Evolutionary conservation across 2,113 vertebrate genomes (phyloP).

Genomic region (Rhegmatorhina hoffmannsi): DNA sequence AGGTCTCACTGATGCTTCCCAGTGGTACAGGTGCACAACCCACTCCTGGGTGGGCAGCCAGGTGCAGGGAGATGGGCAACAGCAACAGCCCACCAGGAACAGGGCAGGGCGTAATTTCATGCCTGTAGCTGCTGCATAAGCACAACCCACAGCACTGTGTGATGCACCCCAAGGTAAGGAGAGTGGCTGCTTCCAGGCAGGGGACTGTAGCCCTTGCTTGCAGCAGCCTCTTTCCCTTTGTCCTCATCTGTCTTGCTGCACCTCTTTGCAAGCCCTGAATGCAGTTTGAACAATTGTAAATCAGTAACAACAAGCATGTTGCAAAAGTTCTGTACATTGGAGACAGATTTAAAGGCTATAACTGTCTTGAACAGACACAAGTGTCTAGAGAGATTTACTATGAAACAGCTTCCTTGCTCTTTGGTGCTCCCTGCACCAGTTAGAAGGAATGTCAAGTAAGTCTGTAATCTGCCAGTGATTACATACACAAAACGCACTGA

Average conservation of each 20-base stretch:
- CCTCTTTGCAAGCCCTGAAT: not conserved
- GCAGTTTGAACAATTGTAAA: not conserved
- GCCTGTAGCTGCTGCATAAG: not conserved
- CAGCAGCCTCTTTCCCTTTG: not conserved
- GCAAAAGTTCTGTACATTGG: not conserved
- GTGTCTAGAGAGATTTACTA: not conserved
- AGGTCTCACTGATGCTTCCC: accelerated
- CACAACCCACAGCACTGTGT: accelerated
- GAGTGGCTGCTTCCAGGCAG: not conserved
- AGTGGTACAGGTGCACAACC: not conserved
- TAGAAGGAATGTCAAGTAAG: not conserved
- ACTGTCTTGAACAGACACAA: not conserved
- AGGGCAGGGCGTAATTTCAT: not conserved
- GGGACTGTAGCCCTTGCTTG: not conserved
- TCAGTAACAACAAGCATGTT: accelerated
- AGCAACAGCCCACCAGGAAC: not conserved
- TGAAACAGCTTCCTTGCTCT: not conserved
- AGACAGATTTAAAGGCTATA: not conserved
- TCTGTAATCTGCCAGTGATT: not conserved
- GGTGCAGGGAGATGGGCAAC: not conserved
- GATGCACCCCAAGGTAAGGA: not conserved
- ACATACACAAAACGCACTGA: not conserved
- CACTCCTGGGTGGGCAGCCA: not conserved
- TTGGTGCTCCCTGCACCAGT: not conserved
- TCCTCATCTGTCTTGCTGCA: not conserved